phyloP scores from a whole-genome alignment of 2,113 vertebrate species.

The Stegastes partitus region DNA sequence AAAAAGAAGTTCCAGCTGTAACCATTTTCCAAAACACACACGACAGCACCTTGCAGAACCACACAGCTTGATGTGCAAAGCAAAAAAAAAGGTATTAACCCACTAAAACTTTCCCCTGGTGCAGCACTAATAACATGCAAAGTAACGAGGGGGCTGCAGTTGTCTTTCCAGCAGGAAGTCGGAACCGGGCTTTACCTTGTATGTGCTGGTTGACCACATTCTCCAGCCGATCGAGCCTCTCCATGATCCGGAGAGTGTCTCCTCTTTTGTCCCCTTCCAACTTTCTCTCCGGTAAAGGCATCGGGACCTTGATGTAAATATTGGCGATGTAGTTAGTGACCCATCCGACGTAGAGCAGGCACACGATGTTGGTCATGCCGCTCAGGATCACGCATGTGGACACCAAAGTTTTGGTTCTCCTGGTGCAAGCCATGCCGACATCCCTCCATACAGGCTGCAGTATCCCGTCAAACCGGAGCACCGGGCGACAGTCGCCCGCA shows the following conservation, averaged over 20 bases:
- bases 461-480: constrained; percentile 74
- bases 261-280: constrained; percentile 94
- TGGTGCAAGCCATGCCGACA: constrained; percentile 97
- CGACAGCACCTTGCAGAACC: not conserved
- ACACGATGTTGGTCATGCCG: constrained; percentile 98
- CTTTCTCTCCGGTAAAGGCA: constrained; percentile 92
- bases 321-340: constrained; percentile 98
- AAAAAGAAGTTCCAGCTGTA: constrained; percentile 26
- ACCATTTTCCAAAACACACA: not conserved
- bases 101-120: constrained; percentile 22
- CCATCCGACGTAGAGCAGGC: constrained; percentile 98
- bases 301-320: constrained; percentile 94
- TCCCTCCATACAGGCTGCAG: constrained; percentile 91
- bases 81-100: not conserved
- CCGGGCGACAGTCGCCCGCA: constrained; percentile 65
- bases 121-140: not conserved
- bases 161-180: not conserved
- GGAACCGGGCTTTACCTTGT: constrained; percentile 87
- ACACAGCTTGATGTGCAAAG: not conserved
- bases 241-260: constrained; percentile 96
- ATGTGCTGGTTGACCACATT: constrained; percentile 98
- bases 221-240: constrained; percentile 96
- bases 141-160: not conserved
- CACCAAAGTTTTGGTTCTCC: constrained; percentile 99
- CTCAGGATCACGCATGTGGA: constrained; percentile 99